These are phyloP conservation scores for Bolborhynchus lineola DNA, from an alignment of 2,113 vertebrate species.

Conservation along the genomic window DNA sequence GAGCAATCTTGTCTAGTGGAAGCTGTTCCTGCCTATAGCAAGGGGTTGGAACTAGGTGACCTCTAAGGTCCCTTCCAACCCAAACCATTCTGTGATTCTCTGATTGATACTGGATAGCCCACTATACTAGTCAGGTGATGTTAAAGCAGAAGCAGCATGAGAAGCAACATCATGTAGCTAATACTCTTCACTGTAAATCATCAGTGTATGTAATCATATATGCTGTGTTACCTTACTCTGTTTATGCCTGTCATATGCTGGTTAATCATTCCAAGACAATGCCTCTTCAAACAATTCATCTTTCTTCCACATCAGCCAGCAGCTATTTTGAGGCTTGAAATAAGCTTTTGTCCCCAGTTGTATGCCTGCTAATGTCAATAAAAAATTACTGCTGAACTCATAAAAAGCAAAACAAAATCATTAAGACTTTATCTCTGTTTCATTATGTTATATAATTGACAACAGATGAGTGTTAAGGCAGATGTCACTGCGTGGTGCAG, in stretches of 20 bases:
- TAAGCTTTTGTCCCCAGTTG: neutral
- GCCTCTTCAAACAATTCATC: neutral
- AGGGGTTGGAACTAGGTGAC: neutral
- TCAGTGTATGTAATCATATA: neutral
- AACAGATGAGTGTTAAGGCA: neutral
- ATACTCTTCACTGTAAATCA: neutral
- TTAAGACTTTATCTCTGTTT: neutral
- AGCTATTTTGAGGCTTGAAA: neutral
- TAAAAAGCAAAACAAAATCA: neutral
- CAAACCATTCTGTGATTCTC: neutral
- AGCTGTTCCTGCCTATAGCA: neutral
- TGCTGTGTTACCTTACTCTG: neutral
- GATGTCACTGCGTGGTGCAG: neutral
- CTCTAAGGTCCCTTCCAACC: neutral
- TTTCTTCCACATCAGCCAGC: neutral
- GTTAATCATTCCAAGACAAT: neutral
- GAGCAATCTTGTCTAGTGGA: neutral
- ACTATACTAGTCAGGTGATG: neutral
- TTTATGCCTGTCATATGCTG: neutral
- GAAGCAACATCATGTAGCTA: neutral
- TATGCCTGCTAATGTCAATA: neutral
- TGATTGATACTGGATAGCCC: neutral
- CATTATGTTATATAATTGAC: neutral
- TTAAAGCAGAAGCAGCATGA: neutral
- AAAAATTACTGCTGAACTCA: neutral